These are phyloP conservation scores for Nipponacmea schrenckii DNA, from an alignment of 2,888 invertebrate species.

Conservation along the genomic window DNA sequence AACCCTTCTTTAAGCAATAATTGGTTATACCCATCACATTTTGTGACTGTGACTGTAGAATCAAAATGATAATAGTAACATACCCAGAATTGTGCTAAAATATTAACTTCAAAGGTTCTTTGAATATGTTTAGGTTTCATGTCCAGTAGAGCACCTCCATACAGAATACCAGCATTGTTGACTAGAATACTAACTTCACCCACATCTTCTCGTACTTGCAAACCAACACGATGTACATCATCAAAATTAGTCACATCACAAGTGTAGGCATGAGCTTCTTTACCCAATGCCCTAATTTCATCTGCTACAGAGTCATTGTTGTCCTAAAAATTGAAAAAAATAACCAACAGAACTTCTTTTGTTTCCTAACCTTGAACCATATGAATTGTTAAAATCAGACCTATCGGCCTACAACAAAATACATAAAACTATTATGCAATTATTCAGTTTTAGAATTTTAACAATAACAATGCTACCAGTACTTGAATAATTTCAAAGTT, in stretches of 20 bases:
- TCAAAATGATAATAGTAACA: no score
- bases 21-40: no score
- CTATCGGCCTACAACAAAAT: no score
- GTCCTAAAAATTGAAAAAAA: conserved; percentile 33
- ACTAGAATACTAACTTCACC: conserved; percentile 45
- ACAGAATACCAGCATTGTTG: conserved; percentile 58
- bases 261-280: conserved; percentile 42
- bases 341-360: conserved; percentile 2
- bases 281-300: conserved; percentile 44
- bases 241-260: conserved; percentile 55
- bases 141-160: conserved; percentile 47
- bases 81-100: conserved; percentile 58
- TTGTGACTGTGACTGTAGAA: no score
- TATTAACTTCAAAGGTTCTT: conserved; percentile 54
- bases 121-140: conserved; percentile 47
- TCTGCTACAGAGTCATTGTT: conserved; percentile 47
- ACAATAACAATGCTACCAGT: no score
- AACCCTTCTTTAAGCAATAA: no score
- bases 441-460: no score
- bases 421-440: no score
- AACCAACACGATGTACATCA: conserved; percentile 40
- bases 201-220: conserved; percentile 41
- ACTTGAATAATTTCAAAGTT: no score
- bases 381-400: no score
- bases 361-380: neutral